These are phyloP conservation scores for Thaleichthys pacificus DNA, from an alignment of 2,797 vertebrate species.

Conservation along the genomic window DNA sequence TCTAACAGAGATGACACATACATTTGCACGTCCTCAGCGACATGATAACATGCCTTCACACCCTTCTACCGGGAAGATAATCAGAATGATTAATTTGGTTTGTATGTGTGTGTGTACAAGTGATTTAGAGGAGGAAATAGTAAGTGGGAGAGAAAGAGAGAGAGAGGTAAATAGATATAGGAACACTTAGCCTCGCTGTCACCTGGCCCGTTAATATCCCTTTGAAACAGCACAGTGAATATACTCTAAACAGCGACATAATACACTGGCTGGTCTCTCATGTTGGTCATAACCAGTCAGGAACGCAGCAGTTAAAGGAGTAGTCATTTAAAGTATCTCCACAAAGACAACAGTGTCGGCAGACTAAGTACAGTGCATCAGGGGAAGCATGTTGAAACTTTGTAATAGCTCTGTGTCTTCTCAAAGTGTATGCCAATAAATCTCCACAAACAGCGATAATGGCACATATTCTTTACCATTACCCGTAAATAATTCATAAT, in stretches of 20 bases:
- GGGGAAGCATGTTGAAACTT: background rate
- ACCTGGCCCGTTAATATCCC: background rate
- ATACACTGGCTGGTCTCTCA: background rate
- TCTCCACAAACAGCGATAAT: conserved; percentile 21
- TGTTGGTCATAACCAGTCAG: background rate
- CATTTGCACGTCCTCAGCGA: background rate
- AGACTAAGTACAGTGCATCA: no score
- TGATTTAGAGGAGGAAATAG: background rate
- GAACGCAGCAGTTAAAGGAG: background rate
- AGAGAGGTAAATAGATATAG: background rate
- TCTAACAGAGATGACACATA: conserved; percentile 3
- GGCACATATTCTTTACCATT: conserved; percentile 2
- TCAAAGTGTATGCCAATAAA: background rate
- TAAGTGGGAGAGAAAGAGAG: background rate
- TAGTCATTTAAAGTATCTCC: background rate
- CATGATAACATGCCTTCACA: conserved; percentile 9
- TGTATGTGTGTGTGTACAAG: background rate
- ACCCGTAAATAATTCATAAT: conserved; percentile 37
- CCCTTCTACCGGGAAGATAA: background rate
- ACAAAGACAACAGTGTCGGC: background rate
- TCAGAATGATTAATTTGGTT: no score
- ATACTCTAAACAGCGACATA: background rate
- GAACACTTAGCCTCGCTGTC: background rate
- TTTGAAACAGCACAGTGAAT: background rate
- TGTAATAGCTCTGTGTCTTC: conserved; percentile 18